Percentiles rank a stretch among this genome's conserved stretches.
These are phyloP conservation scores for Psammodynastes pulverulentus DNA, from an alignment of 2,113 vertebrate species.

Conservation along the genomic window DNA sequence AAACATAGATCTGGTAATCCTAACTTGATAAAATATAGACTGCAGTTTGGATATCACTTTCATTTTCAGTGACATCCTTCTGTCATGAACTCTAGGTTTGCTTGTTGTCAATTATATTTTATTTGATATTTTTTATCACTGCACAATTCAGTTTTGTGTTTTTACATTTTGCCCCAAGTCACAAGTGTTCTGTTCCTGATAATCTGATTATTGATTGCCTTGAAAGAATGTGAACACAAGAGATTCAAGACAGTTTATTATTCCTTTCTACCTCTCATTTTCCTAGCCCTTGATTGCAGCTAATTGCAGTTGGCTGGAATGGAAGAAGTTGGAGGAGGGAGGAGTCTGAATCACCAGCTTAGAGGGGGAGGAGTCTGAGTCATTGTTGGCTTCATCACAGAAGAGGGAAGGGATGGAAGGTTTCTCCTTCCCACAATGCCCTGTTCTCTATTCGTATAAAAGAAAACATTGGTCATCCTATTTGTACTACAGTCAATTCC, in stretches of 20 bases:
- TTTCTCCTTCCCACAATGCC: neutral
- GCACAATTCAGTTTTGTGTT: neutral
- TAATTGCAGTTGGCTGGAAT: neutral
- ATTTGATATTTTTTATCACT: neutral
- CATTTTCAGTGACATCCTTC: neutral
- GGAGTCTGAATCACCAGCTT: slow-evolving; percentile 17
- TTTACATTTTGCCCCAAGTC: neutral
- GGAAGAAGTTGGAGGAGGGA: slow-evolving; percentile 4
- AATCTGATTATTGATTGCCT: neutral
- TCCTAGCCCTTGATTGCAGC: neutral
- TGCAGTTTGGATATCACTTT: neutral
- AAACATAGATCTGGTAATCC: neutral
- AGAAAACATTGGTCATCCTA: neutral
- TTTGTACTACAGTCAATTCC: neutral
- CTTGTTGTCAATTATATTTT: neutral
- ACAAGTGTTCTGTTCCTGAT: neutral
- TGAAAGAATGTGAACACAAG: neutral
- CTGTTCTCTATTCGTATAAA: neutral
- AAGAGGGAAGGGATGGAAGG: neutral
- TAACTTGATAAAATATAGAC: neutral
- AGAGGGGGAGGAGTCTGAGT: slow-evolving; percentile 21
- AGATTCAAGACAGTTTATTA: no score
- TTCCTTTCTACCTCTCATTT: neutral
- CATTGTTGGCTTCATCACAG: neutral
- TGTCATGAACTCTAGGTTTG: neutral